Percentiles rank a stretch among this genome's conserved stretches.
Conservation (phyloP, 2,888 invertebrate genomes). For the Morpho achilles region DNA sequence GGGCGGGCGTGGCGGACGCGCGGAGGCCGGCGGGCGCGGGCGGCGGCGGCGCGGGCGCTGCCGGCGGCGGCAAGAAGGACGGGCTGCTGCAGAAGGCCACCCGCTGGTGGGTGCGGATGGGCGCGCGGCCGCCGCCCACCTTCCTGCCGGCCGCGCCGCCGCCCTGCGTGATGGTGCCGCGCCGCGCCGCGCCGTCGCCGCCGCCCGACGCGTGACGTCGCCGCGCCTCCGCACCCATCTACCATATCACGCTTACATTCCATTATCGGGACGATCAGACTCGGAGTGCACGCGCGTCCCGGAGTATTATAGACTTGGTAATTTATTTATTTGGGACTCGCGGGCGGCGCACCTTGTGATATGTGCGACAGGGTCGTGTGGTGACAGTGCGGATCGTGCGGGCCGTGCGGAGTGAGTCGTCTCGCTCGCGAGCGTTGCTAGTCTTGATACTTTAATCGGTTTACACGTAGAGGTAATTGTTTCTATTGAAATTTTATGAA, state of each 20-base stretch:
- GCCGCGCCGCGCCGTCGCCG: constrained; percentile 47
- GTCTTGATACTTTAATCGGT: constrained; percentile 54
- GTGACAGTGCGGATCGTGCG: constrained; percentile 32
- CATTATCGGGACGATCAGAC: constrained; percentile 69
- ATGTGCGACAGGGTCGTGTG: constrained; percentile 41
- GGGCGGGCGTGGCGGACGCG: constrained; percentile 56
- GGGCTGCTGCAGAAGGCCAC: constrained; percentile 75
- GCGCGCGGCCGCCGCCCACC: constrained; percentile 56
- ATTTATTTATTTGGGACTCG: constrained; percentile 72
- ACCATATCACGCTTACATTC: constrained; percentile 76
- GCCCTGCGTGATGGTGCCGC: constrained; percentile 55
- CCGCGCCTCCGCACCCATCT: constrained; percentile 37
- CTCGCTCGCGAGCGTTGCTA: constrained; percentile 41
- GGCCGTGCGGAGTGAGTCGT: constrained; percentile 29
- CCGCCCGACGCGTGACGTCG: constrained; percentile 48
- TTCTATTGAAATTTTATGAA: constrained; percentile 50
- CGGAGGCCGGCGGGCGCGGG: constrained; percentile 36
- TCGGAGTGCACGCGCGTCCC: constrained; percentile 56
- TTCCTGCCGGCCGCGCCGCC: constrained; percentile 47
- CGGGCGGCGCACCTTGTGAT: constrained; percentile 42
- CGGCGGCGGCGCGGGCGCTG: constrained; percentile 33
- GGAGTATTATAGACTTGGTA: constrained; percentile 71
- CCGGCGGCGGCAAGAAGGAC: constrained; percentile 57
- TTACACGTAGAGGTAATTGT: constrained; percentile 50
- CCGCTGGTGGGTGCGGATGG: constrained; percentile 75